Evolutionary conservation across 23 tunicate species (phyloP).

Genomic region (Diplosoma virens): DNA sequence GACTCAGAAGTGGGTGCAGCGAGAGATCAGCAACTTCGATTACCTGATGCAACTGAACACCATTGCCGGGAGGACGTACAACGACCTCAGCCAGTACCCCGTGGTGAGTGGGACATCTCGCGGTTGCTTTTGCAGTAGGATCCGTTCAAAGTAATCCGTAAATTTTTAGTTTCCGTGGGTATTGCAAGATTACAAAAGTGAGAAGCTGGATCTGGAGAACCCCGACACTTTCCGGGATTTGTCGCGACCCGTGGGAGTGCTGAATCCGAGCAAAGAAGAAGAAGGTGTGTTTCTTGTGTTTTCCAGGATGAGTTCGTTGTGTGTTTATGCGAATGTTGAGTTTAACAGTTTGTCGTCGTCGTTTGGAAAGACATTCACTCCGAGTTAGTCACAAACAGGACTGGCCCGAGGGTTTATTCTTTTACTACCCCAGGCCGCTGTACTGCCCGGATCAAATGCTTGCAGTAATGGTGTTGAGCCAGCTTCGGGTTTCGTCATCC

Average conservation of each 20-base stretch:
- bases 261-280: slow-evolving; percentile 74
- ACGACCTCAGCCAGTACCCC: slow-evolving; percentile 95
- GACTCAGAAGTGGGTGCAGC: slow-evolving; percentile 96
- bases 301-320: too few species aligned
- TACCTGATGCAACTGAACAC: slow-evolving; percentile 98
- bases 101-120: slow-evolving; percentile 55
- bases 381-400: too few species aligned
- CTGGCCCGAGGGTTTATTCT: too few species aligned
- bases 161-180: slow-evolving; percentile 89
- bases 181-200: slow-evolving; percentile 78
- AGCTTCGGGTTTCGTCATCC: too few species aligned
- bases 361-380: too few species aligned
- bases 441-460: too few species aligned
- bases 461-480: too few species aligned
- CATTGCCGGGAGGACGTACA: slow-evolving; percentile 95
- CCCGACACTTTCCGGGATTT: slow-evolving; percentile 79
- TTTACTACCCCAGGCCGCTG: too few species aligned
- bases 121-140: neutral
- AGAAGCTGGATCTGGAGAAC: slow-evolving; percentile 73
- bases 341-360: too few species aligned
- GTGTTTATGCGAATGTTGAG: too few species aligned
- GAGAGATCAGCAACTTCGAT: slow-evolving; percentile 95
- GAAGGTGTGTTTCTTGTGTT: slow-evolving; percentile 52
- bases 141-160: neutral
- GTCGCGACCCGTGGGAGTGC: slow-evolving; percentile 79